Conservation (phyloP, 2,888 invertebrate genomes). For the Lottia gigantea region DNA sequence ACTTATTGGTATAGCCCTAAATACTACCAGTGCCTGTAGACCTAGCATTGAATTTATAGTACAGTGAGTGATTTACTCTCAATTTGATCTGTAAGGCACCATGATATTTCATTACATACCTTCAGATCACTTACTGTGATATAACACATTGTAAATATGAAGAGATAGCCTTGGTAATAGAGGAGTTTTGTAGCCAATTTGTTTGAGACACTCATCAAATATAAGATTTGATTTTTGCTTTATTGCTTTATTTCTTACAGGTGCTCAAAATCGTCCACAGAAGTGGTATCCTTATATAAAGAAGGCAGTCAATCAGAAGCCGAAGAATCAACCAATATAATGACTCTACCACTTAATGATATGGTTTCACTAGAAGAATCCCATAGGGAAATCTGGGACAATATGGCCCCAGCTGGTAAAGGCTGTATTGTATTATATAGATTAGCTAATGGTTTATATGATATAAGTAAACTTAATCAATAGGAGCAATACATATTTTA, state of each 20-base stretch:
- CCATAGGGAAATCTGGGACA: constrained; percentile 49
- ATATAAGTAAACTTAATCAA: not conserved
- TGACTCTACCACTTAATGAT: constrained; percentile 45
- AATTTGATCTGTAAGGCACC: too few relatives aligned
- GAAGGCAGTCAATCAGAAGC: constrained; percentile 64
- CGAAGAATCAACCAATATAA: constrained; percentile 63
- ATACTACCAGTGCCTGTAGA: constrained; percentile 63
- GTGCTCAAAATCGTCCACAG: constrained; percentile 54
- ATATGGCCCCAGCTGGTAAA: constrained; percentile 61
- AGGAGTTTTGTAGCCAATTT: not conserved
- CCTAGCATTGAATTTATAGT: constrained; percentile 68
- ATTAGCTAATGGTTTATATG: constrained; percentile 18
- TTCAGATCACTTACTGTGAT: too few relatives aligned
- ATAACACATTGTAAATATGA: too few relatives aligned
- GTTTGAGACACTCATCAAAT: too few relatives aligned
- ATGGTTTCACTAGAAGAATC: constrained; percentile 38
- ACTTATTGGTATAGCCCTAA: constrained; percentile 65
- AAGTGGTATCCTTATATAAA: constrained; percentile 52
- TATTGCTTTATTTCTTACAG: constrained; percentile 36
- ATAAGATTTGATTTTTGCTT: too few relatives aligned
- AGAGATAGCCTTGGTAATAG: too few relatives aligned
- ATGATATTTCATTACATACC: too few relatives aligned
- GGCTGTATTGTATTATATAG: constrained; percentile 53
- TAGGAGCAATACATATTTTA: too few relatives aligned
- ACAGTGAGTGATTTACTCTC: constrained; percentile 42